Evolutionary conservation across 1,140 invertebrate species (phyloP), one percentile per base, ranked within the genome.

Genomic region (silkworm (Bombyx mori)): DNA sequence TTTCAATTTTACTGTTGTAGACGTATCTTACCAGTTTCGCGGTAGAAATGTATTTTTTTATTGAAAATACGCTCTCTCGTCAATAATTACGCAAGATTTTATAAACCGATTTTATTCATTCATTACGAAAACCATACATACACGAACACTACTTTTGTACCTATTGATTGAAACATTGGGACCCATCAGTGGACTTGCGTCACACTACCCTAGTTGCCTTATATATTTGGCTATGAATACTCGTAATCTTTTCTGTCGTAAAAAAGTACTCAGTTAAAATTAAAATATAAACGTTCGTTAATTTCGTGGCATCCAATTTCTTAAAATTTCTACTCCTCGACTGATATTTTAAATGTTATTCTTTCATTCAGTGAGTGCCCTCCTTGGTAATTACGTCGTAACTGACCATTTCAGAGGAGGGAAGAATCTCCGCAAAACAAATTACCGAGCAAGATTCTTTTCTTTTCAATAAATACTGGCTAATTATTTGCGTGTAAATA

Each of bases 381-480:
- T 57, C 60, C 51, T 51, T 44, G 44, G 52, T 60, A 62, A 66
- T 66, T 66, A 59, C 61, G 12, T 42, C 56, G 54, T 60, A 57
- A 62, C 60, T 66, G 60, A 54, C 56, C 56, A 58, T 67, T 63
- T 48, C 42, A 47, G 35, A 53, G 56, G 51, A 52, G 53, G 53
- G 60, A 58, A 54, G 54, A 57, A 58, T 54, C 49, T 52, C 56
- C 10, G 54, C 59, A 61, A 60, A 63, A 57, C 56, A 61, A 67
- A 63, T 61, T 63, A 54, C 2, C 43, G 43, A 54, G 48, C 60
- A 63, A 56, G 61, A 61, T 63, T 63, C 58, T 46, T 7, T 54
- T 57, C 54, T 56, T 54, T 58, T 61, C 54, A 62, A 62, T 63
- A 60, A 42, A 59, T 54, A 57, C 51, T 45, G 26, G 56, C 56